A percentile compares a stretch with the other conserved stretches of the same genome.
phyloP scores from a whole-genome alignment of 2,888 invertebrate genomes.

The Litoditis marina region DNA sequence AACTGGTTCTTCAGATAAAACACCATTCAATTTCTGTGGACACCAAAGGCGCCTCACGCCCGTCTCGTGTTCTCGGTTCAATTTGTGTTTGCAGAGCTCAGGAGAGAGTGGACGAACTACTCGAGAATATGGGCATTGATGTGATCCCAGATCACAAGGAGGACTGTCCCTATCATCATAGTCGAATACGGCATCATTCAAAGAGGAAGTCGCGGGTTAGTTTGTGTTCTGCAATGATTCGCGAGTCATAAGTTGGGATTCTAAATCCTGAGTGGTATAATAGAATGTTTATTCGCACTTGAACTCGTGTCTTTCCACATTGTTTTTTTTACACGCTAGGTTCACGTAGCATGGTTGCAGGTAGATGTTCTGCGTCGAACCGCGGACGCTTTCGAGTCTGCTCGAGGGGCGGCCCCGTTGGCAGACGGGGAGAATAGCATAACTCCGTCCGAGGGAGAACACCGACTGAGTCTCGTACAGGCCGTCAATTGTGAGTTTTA shows the following conservation, averaged over 20 bases:
- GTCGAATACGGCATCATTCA: too few relatives aligned
- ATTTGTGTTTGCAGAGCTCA: slow-evolving; percentile 42
- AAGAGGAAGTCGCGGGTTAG: too few relatives aligned
- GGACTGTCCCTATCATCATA: slow-evolving; percentile 46
- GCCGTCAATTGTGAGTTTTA: slow-evolving; percentile 38
- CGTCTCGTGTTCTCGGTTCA: neutral
- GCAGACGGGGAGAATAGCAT: slow-evolving; percentile 23
- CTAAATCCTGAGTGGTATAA: too few relatives aligned
- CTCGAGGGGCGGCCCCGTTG: slow-evolving; percentile 20
- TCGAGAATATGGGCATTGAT: slow-evolving; percentile 45
- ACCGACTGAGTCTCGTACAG: slow-evolving; percentile 25
- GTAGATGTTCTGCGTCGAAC: slow-evolving; percentile 36
- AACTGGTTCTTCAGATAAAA: too few relatives aligned
- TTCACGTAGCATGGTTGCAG: too few relatives aligned
- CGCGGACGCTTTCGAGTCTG: slow-evolving; percentile 25
- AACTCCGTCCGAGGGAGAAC: slow-evolving; percentile 18
- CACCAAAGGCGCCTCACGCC: too few relatives aligned
- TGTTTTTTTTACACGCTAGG: neutral
- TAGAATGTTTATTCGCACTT: too few relatives aligned
- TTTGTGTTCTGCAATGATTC: too few relatives aligned
- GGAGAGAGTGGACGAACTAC: slow-evolving; percentile 39
- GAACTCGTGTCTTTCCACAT: slow-evolving; percentile 14
- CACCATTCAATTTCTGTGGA: too few relatives aligned
- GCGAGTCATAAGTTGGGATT: too few relatives aligned
- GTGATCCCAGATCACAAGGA: slow-evolving; percentile 46